A percentile compares a stretch with the other conserved stretches of the same genome.
These are phyloP conservation scores for Sphenopsis melanotis DNA, from an alignment of 2,797 vertebrate species.

Conservation along the genomic window DNA sequence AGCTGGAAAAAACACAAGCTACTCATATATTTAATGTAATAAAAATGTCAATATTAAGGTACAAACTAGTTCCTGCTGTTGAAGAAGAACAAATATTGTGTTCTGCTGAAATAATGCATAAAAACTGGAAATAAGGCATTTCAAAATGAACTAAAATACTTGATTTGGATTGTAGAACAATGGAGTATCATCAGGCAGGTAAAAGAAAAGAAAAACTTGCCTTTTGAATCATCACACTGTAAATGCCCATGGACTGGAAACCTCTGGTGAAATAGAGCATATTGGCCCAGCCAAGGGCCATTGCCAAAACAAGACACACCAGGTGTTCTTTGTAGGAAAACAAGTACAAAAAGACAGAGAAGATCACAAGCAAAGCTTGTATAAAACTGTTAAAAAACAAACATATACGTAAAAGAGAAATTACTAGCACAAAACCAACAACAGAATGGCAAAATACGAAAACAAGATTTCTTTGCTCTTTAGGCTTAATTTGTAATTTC, in stretches of 20 bases:
- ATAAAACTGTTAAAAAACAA: constrained; percentile 77
- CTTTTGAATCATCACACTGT: constrained; percentile 85
- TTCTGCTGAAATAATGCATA: background rate
- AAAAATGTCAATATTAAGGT: background rate
- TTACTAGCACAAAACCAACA: constrained; percentile 54
- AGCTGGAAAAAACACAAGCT: background rate
- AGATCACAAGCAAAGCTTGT: constrained; percentile 79
- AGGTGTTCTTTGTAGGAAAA: constrained; percentile 81
- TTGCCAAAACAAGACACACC: constrained; percentile 79
- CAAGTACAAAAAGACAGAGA: constrained; percentile 80
- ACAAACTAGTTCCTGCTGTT: background rate
- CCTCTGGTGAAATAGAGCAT: constrained; percentile 83
- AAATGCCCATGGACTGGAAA: constrained; percentile 83
- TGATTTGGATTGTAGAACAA: background rate
- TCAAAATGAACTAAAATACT: background rate
- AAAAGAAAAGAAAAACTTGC: constrained; percentile 37
- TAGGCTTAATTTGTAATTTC: background rate
- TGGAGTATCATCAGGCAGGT: background rate
- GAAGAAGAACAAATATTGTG: background rate
- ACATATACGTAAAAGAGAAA: constrained; percentile 62
- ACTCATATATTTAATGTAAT: background rate
- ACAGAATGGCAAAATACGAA: background rate
- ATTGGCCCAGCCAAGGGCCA: constrained; percentile 83
- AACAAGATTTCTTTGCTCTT: background rate
- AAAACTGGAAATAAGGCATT: background rate